Percentiles rank a stretch among this genome's conserved stretches.
Evolutionary conservation across 2,113 vertebrate genomes (phyloP).

Genomic region (Symphodus melops): DNA sequence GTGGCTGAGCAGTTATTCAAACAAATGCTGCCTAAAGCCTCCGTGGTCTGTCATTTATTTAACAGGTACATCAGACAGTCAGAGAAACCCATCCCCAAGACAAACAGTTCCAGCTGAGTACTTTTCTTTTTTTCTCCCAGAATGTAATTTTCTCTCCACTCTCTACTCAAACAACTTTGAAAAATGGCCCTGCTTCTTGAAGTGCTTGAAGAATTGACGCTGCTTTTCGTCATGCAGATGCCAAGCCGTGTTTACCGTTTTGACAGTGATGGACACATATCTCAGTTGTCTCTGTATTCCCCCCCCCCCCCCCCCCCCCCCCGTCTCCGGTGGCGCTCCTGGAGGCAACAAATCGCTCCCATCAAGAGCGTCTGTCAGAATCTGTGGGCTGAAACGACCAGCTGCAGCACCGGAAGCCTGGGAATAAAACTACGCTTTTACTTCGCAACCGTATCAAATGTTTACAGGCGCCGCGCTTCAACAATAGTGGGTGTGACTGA

Average conservation of each 20-base stretch:
- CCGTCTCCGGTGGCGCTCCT: slow-evolving; percentile 47
- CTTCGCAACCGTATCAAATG: slow-evolving; percentile 43
- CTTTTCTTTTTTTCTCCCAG: slow-evolving; percentile 25
- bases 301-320: slow-evolving; percentile 10
- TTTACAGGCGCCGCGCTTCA: slow-evolving; percentile 42
- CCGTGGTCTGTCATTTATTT: slow-evolving; percentile 53
- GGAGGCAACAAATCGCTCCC: slow-evolving; percentile 56
- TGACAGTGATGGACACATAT: slow-evolving; percentile 72
- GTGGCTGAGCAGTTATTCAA: slow-evolving; percentile 57
- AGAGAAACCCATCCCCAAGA: slow-evolving; percentile 27
- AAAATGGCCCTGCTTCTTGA: slow-evolving; percentile 41
- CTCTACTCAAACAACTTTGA: slow-evolving; percentile 41
- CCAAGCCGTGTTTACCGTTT: slow-evolving; percentile 45
- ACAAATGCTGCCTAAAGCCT: slow-evolving; percentile 45
- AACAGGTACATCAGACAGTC: slow-evolving; percentile 46
- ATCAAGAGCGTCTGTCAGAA: slow-evolving; percentile 72
- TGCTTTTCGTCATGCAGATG: slow-evolving; percentile 58
- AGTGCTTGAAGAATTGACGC: slow-evolving; percentile 61
- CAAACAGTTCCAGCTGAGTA: slow-evolving; percentile 42
- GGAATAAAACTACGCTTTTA: slow-evolving; percentile 45
- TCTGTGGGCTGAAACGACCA: slow-evolving; percentile 59
- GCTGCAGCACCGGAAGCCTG: slow-evolving; percentile 47
- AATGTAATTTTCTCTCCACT: slow-evolving; percentile 50
- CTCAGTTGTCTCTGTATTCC: slow-evolving; percentile 52
- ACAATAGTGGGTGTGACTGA: slow-evolving; percentile 43